These are phyloP conservation scores for Myocastor coypus DNA, from an alignment of 2,113 vertebrate genomes.

Conservation along the genomic window DNA sequence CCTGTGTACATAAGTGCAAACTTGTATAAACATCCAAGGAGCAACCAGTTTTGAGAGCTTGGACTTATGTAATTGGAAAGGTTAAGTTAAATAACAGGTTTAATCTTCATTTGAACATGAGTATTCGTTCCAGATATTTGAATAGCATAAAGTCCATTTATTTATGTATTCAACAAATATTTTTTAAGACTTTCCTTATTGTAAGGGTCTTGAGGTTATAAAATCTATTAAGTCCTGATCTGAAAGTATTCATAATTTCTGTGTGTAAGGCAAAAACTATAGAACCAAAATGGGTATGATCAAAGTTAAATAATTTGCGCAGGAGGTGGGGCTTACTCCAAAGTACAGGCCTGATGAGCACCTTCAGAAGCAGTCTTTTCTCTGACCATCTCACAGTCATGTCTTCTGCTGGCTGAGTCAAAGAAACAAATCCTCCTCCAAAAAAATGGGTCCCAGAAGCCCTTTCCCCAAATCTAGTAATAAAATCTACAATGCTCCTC, in stretches of 20 bases:
- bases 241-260: background rate
- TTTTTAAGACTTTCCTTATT: slow-evolving; percentile 11
- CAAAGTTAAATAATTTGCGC: slow-evolving; percentile 30
- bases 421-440: background rate
- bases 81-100: background rate
- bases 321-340: background rate
- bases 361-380: background rate
- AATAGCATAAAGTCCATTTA: background rate
- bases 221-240: background rate
- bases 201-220: background rate
- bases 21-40: background rate
- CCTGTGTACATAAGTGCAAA: background rate
- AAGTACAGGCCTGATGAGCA: background rate
- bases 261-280: background rate
- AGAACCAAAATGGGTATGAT: background rate
- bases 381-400: background rate
- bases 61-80: background rate
- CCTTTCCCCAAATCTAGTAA: background rate
- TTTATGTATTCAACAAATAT: slow-evolving; percentile 4
- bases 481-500: background rate
- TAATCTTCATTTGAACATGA: background rate
- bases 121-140: slow-evolving; percentile 12
- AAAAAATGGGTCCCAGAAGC: background rate
- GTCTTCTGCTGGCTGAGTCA: background rate
- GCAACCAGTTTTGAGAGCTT: slow-evolving; percentile 3